A percentile compares a stretch with the other conserved stretches of the same genome.
These are phyloP conservation scores for Perizoma flavofasciatum DNA, from an alignment of 2,888 invertebrate genomes.

Conservation along the genomic window DNA sequence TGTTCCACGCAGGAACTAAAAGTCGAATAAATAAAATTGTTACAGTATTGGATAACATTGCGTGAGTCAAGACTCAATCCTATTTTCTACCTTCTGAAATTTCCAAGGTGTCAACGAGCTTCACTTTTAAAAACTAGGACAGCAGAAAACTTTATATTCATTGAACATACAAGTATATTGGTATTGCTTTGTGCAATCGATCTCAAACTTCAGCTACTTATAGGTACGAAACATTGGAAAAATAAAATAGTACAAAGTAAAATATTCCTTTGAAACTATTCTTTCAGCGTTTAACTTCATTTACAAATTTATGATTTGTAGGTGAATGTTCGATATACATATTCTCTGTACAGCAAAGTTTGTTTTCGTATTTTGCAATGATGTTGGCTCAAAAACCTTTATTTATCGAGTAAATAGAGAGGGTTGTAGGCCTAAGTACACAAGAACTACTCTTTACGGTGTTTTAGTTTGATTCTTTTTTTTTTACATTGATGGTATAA, in stretches of 20 bases:
- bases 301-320: slow-evolving; percentile 51
- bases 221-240: slow-evolving; percentile 62
- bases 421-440: slow-evolving; percentile 15
- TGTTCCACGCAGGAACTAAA: too few species aligned
- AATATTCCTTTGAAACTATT: slow-evolving; percentile 69
- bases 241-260: slow-evolving; percentile 63
- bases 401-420: slow-evolving; percentile 18
- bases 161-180: slow-evolving; percentile 73
- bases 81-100: not conserved
- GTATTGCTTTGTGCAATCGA: slow-evolving; percentile 55
- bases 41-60: too few species aligned
- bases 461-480: not conserved
- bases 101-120: not conserved
- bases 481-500: not conserved
- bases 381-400: slow-evolving; percentile 16
- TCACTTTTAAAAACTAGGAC: slow-evolving; percentile 53
- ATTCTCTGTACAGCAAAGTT: slow-evolving; percentile 13
- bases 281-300: slow-evolving; percentile 53
- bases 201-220: slow-evolving; percentile 61
- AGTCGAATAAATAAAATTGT: too few species aligned
- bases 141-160: slow-evolving; percentile 42
- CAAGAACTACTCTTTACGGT: slow-evolving; percentile 12
- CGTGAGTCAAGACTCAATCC: too few species aligned
- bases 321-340: slow-evolving; percentile 22
- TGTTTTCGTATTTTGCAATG: slow-evolving; percentile 32